phyloP scores from a whole-genome alignment of 2,113 vertebrate species.

The Pelodiscus sinensis region DNA sequence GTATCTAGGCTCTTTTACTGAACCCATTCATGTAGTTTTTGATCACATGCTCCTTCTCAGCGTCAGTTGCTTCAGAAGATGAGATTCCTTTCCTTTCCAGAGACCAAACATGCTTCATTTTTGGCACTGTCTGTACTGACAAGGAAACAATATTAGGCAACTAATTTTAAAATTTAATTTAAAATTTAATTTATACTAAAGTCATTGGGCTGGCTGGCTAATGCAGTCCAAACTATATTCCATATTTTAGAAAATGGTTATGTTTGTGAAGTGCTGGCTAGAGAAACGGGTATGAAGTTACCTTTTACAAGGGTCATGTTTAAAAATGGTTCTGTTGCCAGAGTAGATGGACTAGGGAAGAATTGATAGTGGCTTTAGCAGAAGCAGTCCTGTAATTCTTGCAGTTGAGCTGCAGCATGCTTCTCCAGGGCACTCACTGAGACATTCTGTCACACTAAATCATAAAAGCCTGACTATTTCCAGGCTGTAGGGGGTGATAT shows the following conservation, averaged over 20 bases:
- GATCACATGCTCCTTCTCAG: background rate
- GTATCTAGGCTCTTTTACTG: background rate
- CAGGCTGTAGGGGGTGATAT: background rate
- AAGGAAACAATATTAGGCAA: background rate
- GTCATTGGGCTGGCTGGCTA: background rate
- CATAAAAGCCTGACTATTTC: background rate
- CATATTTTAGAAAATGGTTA: background rate
- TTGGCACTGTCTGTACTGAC: background rate
- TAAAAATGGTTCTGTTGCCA: background rate
- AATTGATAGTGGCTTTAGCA: background rate
- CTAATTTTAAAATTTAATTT: background rate
- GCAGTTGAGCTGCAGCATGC: background rate
- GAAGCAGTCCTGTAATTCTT: background rate
- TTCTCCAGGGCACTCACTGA: background rate
- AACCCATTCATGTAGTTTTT: background rate
- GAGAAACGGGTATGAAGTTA: rapidly evolving
- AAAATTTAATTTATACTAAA: background rate
- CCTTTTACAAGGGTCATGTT: background rate
- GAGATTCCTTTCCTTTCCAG: background rate
- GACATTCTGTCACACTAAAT: background rate
- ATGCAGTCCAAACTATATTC: background rate
- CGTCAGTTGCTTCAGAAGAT: background rate
- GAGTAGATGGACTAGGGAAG: too few species aligned
- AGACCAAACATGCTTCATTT: background rate
- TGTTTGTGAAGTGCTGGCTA: slow-evolving; percentile 4